Base-by-base conservation (phyloP, 30 jellyfish, hydroid and myxozoan genomes). In the Catostylus mosaicus region DNA sequence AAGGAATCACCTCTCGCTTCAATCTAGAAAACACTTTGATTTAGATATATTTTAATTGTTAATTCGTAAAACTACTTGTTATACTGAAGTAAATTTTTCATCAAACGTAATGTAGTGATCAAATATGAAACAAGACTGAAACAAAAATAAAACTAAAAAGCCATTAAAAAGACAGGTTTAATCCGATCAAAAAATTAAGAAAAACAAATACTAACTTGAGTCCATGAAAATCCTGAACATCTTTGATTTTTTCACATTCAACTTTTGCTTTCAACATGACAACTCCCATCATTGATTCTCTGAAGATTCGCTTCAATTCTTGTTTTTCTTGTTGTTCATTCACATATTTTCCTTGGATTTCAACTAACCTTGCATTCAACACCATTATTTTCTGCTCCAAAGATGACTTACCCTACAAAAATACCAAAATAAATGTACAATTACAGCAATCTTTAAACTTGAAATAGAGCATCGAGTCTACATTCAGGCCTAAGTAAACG, bases 281-380 rank as follows among this genome's bases (percentile, higher is more conserved):
- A 36, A 82, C 86, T 82, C 92, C 92, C 48, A 82, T 59, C 29
- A 82, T 82, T 65, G 92, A 82, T 30, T 82, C 92, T 38, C 92
- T 51, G 73, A 82, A 82, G 19, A 82, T 60, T 61, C 92, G 36
- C 67, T 74, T 71, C 80, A 82, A 57, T 33, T 82, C 92, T 72
- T 82, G 92, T 29, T 82, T 82, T 22, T 82, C 92, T 47, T 82
- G 92, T 45, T 82, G 92, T 51, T 82, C 92, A 38, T 82, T 82
- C 59, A 82, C 92, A 37, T 82, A 82, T 37, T 70, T 82, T 16
- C 86, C 92, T 56, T 82, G 92, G 30, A 82, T 82, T 30, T 82
- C 92, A 26, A 82, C 92, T n/a, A 82, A 82, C 29, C 92, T 71
- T 22, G 92, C 85, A 48, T 82, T 82, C 60, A 82, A 46, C 24